A percentile compares a stretch with the other conserved stretches of the same genome.
Conservation (phyloP, 2,113 vertebrate species). For the Varanus komodoensis region DNA sequence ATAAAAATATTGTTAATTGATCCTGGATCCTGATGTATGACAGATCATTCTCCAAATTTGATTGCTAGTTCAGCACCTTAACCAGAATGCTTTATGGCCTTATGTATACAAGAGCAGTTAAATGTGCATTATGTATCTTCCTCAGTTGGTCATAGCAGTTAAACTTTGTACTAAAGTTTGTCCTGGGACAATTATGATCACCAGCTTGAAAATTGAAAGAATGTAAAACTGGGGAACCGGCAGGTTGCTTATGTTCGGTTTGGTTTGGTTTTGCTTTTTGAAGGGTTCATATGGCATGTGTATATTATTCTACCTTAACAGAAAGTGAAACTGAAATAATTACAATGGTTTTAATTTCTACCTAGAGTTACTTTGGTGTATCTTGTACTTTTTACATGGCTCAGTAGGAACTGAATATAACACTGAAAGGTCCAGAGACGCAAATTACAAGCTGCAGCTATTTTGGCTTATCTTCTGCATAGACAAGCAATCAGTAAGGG, state of each 20-base stretch:
- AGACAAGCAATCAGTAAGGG: slow-evolving; percentile 30
- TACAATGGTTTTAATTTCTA: slow-evolving; percentile 11
- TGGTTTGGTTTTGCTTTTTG: background rate
- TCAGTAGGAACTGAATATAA: slow-evolving; percentile 26
- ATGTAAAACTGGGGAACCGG: background rate
- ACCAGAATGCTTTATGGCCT: background rate
- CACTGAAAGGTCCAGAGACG: slow-evolving; percentile 13
- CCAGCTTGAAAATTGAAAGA: slow-evolving; percentile 3
- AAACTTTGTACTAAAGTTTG: background rate
- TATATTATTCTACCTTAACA: slow-evolving; percentile 19
- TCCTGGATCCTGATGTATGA: no score
- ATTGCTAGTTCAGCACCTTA: background rate
- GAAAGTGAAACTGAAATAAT: slow-evolving; percentile 20
- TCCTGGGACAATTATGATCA: background rate
- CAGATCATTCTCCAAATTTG: background rate
- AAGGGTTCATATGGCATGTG: background rate
- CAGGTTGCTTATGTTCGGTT: background rate
- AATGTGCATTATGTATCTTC: background rate
- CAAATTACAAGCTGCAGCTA: slow-evolving; percentile 14
- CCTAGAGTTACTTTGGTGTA: slow-evolving; percentile 30
- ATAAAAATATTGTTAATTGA: background rate
- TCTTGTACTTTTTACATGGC: slow-evolving; percentile 7
- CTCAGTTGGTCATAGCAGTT: background rate
- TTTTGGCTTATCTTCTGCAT: slow-evolving; percentile 13
- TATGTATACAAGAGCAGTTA: background rate